phyloP scores from a whole-genome alignment of 2,888 invertebrate genomes.

The Cephonodes hylas region DNA sequence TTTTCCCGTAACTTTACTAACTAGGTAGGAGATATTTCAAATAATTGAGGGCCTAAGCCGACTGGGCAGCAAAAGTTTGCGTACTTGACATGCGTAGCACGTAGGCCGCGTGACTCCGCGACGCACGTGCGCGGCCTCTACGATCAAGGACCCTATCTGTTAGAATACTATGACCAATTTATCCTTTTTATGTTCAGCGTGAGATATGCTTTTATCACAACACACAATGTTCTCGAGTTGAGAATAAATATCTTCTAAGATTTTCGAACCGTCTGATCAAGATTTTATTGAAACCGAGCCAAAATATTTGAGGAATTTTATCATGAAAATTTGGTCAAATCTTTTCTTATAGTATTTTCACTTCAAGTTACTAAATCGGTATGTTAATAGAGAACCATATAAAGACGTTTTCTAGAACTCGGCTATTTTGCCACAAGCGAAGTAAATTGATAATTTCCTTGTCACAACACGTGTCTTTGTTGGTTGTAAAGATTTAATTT shows the following conservation, averaged over 20 bases:
- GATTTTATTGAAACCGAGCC: background rate
- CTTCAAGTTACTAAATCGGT: no score
- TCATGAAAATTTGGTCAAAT: background rate
- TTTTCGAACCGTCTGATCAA: background rate
- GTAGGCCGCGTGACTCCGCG: conserved; percentile 58
- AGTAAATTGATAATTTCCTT: background rate
- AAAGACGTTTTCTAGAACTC: background rate
- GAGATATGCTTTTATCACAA: conserved; percentile 14
- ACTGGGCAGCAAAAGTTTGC: conserved; percentile 44
- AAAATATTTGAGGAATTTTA: background rate
- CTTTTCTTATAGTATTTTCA: no score
- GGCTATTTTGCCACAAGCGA: background rate
- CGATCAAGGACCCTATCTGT: conserved; percentile 49
- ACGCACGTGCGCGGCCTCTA: conserved; percentile 57
- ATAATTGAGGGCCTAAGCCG: conserved; percentile 39
- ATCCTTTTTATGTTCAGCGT: conserved; percentile 51
- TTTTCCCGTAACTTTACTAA: conserved; percentile 18
- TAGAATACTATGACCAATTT: conserved; percentile 59
- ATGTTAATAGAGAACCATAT: background rate
- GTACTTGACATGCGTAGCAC: conserved; percentile 50
- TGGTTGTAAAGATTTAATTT: conserved; percentile 7
- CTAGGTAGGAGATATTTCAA: conserved; percentile 21
- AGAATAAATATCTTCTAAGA: background rate
- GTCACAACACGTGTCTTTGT: background rate
- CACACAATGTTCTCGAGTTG: conserved; percentile 36